A percentile compares a stretch with the other conserved stretches of the same genome.
These are phyloP conservation scores for Alexandromys oeconomus DNA, from an alignment of 2,797 vertebrate species.

Conservation along the genomic window DNA sequence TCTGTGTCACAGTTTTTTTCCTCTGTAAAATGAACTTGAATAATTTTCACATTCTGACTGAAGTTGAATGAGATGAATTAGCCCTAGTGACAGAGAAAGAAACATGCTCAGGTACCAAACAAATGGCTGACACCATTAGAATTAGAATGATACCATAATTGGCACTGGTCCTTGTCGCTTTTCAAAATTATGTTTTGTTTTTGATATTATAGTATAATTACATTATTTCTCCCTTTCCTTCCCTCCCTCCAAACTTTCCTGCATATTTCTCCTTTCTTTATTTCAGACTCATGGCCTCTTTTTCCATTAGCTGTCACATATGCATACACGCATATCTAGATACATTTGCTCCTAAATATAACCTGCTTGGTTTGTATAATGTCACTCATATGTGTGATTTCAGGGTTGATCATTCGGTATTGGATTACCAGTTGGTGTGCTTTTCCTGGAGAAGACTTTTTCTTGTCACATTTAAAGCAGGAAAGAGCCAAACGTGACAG, in stretches of 20 bases:
- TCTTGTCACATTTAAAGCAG: constrained; percentile 12
- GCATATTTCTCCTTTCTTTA: background rate
- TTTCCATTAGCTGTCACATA: background rate
- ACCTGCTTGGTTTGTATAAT: background rate
- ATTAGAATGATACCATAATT: background rate
- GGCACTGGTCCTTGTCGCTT: background rate
- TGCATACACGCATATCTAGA: background rate
- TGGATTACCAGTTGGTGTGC: background rate
- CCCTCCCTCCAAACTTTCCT: background rate
- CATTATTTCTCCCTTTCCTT: background rate
- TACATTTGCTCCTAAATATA: background rate
- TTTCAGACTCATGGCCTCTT: background rate
- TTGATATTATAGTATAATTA: background rate
- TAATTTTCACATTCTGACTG: background rate
- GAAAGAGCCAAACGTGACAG: constrained; percentile 13
- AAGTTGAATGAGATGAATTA: background rate
- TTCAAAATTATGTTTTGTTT: background rate
- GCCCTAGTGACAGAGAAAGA: background rate
- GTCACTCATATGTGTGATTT: background rate
- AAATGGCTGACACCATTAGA: background rate
- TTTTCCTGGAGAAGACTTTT: background rate
- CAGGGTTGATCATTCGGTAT: background rate
- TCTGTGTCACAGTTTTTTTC: background rate
- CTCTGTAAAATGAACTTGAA: constrained; percentile 37
- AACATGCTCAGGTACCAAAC: background rate